Evolutionary conservation across 2,797 vertebrate genomes (phyloP).

Genomic region (Triplophysa bombifrons): DNA sequence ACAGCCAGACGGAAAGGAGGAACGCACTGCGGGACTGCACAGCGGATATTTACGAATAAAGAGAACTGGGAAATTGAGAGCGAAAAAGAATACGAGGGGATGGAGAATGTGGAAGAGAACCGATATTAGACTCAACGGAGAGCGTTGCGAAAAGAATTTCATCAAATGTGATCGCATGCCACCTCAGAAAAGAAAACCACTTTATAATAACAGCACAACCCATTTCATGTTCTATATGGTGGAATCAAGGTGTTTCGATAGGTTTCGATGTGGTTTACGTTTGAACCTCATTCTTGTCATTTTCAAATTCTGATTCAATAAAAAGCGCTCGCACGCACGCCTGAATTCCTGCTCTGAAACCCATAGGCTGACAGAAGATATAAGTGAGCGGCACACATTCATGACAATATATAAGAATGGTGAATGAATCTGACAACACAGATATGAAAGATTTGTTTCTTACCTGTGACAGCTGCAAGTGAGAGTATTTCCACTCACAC

Average conservation of each 20-base stretch:
- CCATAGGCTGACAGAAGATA: background rate
- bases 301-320: background rate
- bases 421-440: background rate
- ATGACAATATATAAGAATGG: background rate
- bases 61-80: conserved; percentile 6
- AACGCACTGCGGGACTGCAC: conserved; percentile 9
- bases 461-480: background rate
- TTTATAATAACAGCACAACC: background rate
- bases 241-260: background rate
- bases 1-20: conserved; percentile 13
- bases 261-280: background rate
- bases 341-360: background rate
- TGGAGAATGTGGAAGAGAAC: background rate
- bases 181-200: conserved; percentile 10
- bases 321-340: background rate
- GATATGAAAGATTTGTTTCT: background rate
- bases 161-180: background rate
- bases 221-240: background rate
- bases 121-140: conserved; percentile 2
- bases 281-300: background rate
- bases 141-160: background rate
- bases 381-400: background rate
- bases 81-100: conserved; percentile 9
- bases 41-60: conserved; percentile 9
- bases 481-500: background rate